These are phyloP conservation scores for Bradypodion ventrale DNA, from an alignment of 2,797 vertebrate species.

Conservation along the genomic window DNA sequence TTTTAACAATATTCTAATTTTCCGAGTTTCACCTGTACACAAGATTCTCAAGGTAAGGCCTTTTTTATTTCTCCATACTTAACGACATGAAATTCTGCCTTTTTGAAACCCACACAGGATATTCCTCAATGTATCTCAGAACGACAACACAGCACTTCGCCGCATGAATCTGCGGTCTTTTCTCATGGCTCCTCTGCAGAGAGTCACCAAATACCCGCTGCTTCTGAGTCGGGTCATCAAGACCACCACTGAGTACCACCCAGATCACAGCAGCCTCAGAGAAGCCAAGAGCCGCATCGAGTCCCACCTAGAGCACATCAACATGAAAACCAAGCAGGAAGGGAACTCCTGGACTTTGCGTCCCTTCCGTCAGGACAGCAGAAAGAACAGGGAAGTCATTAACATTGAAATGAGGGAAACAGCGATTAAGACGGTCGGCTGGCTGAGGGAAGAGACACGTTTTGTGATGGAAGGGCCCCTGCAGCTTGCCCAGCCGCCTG, in stretches of 20 bases:
- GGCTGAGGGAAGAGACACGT: constrained; percentile 86
- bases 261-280: constrained; percentile 84
- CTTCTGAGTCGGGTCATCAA: constrained; percentile 90
- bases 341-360: constrained; percentile 88
- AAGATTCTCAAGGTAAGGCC: background rate
- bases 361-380: constrained; percentile 90
- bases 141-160: constrained; percentile 89
- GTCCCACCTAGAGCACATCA: constrained; percentile 94
- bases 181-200: constrained; percentile 91
- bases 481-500: constrained; percentile 88
- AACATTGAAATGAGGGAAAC: constrained; percentile 91
- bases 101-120: constrained; percentile 78
- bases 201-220: constrained; percentile 91
- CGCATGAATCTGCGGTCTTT: constrained; percentile 94
- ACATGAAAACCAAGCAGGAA: constrained; percentile 93
- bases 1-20: no score
- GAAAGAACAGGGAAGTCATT: constrained; percentile 89
- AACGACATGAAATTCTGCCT: constrained; percentile 12
- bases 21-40: no score
- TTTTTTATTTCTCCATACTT: constrained; percentile 32
- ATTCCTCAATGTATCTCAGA: constrained; percentile 93
- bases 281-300: constrained; percentile 92
- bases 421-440: constrained; percentile 88
- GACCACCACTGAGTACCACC: constrained; percentile 86
- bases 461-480: constrained; percentile 92